Conservation (phyloP, 2,113 vertebrate species). For the Leptosomus discolor region DNA sequence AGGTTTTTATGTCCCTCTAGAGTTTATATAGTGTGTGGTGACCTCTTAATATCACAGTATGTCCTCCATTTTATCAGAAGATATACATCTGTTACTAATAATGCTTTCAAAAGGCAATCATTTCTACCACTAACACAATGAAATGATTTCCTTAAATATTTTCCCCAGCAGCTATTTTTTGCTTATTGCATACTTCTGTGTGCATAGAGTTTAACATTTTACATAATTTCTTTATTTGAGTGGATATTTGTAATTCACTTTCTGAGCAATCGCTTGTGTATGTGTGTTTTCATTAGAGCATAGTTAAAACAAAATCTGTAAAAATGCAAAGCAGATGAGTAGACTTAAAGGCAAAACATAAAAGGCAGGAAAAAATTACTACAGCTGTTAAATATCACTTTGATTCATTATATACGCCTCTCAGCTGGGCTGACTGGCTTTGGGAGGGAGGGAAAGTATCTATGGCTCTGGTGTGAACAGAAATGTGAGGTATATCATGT, state of each 20-base stretch:
- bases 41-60: neutral
- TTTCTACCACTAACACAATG: neutral
- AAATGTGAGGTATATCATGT: fast-evolving
- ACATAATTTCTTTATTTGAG: neutral
- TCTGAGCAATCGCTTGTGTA: neutral
- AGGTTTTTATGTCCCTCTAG: neutral
- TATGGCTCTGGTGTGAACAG: neutral
- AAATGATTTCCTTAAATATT: conserved; percentile 63
- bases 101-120: conserved; percentile 11
- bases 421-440: neutral
- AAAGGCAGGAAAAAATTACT: neutral
- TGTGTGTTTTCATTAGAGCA: neutral
- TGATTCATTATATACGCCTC: neutral
- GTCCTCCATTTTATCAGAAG: neutral
- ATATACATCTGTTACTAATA: conserved; percentile 54
- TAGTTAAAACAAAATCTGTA: neutral
- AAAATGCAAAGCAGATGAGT: neutral
- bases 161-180: conserved; percentile 50
- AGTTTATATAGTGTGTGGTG: neutral
- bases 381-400: neutral
- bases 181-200: neutral
- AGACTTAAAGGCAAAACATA: neutral
- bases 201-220: neutral
- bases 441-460: neutral
- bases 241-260: neutral